A percentile compares a stretch with the other conserved stretches of the same genome.
These are phyloP conservation scores for Melipona quadrifasciata DNA, from an alignment of 1,140 invertebrate genomes.

Conservation along the genomic window DNA sequence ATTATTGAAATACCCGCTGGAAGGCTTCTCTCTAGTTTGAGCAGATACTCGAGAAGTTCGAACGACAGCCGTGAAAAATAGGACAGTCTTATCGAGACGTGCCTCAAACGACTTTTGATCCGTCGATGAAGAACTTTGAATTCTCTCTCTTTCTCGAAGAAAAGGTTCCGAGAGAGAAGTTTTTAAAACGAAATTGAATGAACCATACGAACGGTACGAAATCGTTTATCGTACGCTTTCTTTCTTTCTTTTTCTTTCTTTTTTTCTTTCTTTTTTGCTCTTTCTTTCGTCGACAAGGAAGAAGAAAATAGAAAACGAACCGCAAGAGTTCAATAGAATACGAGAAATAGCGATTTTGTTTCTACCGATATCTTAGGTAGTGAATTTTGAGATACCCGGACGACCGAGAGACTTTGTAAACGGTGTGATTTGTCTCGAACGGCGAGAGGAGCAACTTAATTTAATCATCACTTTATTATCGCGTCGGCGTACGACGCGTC, in stretches of 20 bases:
- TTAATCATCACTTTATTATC: constrained; percentile 59
- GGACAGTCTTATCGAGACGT: constrained; percentile 21
- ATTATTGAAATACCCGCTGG: constrained; percentile 14
- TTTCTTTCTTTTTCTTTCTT: not conserved
- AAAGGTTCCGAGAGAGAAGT: not conserved
- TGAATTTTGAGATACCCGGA: constrained; percentile 30
- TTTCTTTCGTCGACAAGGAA: not conserved
- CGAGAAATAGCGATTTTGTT: constrained; percentile 19
- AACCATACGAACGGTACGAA: not conserved
- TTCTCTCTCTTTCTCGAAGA: not conserved
- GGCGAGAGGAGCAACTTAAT: constrained; percentile 52
- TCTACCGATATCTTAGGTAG: constrained; percentile 29
- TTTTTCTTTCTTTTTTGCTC: not conserved
- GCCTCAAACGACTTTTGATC: constrained; percentile 29
- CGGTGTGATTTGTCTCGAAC: constrained; percentile 40
- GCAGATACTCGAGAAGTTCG: not conserved
- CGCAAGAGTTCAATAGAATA: not conserved
- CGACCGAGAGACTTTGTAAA: constrained; percentile 35
- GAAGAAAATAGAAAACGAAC: not conserved
- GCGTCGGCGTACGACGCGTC: constrained; percentile 43
- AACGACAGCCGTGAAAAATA: constrained; percentile 28
- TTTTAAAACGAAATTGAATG: not conserved
- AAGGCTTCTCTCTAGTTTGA: not conserved
- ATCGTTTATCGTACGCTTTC: constrained; percentile 29
- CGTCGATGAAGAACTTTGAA: constrained; percentile 3